These are phyloP conservation scores for Saimiri boliviensis DNA, from an alignment of 2,113 vertebrate species.

Conservation along the genomic window DNA sequence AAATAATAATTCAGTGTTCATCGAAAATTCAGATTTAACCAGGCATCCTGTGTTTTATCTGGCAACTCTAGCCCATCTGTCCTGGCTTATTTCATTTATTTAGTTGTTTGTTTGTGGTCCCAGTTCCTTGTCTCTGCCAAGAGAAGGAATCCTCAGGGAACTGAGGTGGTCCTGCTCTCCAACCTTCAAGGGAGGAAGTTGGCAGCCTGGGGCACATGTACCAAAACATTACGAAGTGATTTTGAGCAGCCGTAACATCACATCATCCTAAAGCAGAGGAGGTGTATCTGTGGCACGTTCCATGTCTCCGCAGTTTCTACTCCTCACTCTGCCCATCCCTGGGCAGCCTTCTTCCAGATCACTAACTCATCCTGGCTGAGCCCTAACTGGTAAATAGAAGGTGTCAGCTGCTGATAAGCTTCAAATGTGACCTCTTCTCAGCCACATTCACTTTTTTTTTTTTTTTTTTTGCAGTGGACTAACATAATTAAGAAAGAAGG, in stretches of 20 bases:
- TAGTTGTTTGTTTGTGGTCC: background rate
- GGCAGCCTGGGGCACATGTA: rapidly evolving
- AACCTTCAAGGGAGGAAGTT: background rate
- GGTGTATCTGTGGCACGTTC: background rate
- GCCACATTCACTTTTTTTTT: background rate
- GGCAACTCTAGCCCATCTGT: background rate
- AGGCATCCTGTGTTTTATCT: background rate
- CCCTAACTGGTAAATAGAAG: background rate
- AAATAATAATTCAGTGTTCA: background rate
- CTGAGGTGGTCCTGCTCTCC: rapidly evolving
- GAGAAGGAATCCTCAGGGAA: background rate
- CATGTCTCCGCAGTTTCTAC: background rate
- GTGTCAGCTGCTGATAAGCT: background rate
- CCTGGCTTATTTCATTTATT: background rate
- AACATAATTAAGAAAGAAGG: background rate
- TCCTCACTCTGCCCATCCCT: background rate
- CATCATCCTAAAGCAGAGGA: background rate
- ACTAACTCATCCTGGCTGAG: background rate
- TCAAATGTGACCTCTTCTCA: background rate
- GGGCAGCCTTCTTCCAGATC: background rate
- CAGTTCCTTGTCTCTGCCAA: background rate
- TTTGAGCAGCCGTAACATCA: background rate
- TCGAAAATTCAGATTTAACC: background rate
- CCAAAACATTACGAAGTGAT: background rate
- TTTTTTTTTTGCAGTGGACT: background rate